phyloP scores from a whole-genome alignment of 2,113 vertebrate species.

The Dicentrarchus labrax region DNA sequence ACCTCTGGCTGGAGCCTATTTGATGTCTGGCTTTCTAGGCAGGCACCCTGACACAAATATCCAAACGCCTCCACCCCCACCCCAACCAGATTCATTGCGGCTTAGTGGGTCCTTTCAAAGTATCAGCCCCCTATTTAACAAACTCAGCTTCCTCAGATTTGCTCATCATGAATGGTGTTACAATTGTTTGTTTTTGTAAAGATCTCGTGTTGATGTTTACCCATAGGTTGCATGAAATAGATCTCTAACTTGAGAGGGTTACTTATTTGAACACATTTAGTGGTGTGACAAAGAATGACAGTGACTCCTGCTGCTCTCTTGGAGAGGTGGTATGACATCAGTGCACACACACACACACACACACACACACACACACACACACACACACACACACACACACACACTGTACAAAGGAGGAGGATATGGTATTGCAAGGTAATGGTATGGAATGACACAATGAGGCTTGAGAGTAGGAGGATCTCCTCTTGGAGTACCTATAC shows the following conservation, averaged over 20 bases:
- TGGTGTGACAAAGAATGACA: slow-evolving; percentile 5
- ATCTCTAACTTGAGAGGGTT: slow-evolving; percentile 14
- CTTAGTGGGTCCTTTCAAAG: slow-evolving; percentile 53
- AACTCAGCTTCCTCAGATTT: background rate
- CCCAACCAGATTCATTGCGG: slow-evolving; percentile 31
- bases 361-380: too few relatives aligned
- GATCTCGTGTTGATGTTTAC: slow-evolving; percentile 46
- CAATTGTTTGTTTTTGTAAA: slow-evolving; percentile 33
- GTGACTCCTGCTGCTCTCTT: slow-evolving; percentile 12
- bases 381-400: background rate
- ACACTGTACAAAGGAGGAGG: background rate
- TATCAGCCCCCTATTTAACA: slow-evolving; percentile 2
- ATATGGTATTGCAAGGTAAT: slow-evolving; percentile 1
- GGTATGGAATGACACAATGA: slow-evolving; percentile 9
- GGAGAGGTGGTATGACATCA: slow-evolving; percentile 6
- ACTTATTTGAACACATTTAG: slow-evolving; percentile 35
- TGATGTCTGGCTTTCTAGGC: slow-evolving; percentile 48
- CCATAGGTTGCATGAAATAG: background rate
- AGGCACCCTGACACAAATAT: slow-evolving; percentile 38
- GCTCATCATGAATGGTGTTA: slow-evolving; percentile 47
- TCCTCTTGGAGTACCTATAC: slow-evolving; percentile 68
- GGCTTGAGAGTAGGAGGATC: background rate
- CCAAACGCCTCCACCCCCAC: slow-evolving; percentile 1
- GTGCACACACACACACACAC: background rate
- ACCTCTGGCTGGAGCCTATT: slow-evolving; percentile 57